A percentile compares a stretch with the other conserved stretches of the same genome.
Conservation (phyloP, 2,797 vertebrate genomes). For the Megaceryle alcyon region DNA sequence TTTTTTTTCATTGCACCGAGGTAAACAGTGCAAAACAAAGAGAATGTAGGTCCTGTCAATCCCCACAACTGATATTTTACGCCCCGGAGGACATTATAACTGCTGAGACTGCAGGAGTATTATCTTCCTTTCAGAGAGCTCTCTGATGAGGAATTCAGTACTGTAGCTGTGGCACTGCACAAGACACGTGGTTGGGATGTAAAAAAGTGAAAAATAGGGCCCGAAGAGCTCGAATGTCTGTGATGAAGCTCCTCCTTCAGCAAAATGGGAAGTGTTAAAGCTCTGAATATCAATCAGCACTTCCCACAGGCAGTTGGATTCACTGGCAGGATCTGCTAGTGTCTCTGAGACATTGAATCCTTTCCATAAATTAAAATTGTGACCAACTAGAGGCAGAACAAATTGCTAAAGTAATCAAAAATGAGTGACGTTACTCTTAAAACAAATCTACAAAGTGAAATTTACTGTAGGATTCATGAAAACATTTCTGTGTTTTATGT, state of each 20-base stretch:
- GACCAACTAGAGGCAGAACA: constrained; percentile 51
- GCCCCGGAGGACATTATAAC: not conserved
- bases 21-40: not conserved
- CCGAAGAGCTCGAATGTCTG: constrained; percentile 50
- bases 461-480: constrained; percentile 26
- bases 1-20: not conserved
- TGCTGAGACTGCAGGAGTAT: constrained; percentile 35
- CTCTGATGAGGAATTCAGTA: constrained; percentile 59
- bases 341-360: constrained; percentile 38
- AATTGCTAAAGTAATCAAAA: constrained; percentile 61
- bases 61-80: not conserved
- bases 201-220: constrained; percentile 61
- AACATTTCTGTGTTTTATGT: not conserved
- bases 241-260: constrained; percentile 61
- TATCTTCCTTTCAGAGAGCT: constrained; percentile 51
- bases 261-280: constrained; percentile 69
- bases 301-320: constrained; percentile 70
- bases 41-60: not conserved
- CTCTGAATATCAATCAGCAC: constrained; percentile 68
- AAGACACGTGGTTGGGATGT: constrained; percentile 49
- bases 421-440: constrained; percentile 27
- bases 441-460: constrained; percentile 38
- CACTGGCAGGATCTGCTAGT: constrained; percentile 38
- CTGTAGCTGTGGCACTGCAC: constrained; percentile 42
- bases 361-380: constrained; percentile 64